Conservation (phyloP, 2,888 invertebrate genomes). For the Aromia moschata region DNA sequence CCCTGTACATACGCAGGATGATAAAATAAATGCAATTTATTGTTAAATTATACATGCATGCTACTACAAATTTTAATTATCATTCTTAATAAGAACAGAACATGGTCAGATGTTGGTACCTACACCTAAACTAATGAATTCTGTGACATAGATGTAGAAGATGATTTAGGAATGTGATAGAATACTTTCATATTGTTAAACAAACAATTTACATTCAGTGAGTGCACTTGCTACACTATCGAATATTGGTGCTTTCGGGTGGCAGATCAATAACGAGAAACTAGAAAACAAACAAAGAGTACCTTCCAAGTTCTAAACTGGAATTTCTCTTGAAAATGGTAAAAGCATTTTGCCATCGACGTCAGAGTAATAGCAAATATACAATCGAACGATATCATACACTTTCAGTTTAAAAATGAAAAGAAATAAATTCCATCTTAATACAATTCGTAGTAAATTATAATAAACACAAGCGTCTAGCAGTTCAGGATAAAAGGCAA, state of each 20-base stretch:
- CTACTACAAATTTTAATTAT: too few species aligned
- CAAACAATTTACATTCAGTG: constrained; percentile 12
- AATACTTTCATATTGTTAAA: constrained; percentile 1
- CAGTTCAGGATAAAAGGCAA: constrained; percentile 25
- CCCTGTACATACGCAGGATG: too few species aligned
- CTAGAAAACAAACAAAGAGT: constrained; percentile 37
- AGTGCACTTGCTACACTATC: constrained; percentile 11
- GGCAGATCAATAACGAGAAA: constrained; percentile 31
- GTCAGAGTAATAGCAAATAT: constrained; percentile 45
- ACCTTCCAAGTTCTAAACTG: constrained; percentile 30
- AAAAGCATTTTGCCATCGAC: constrained; percentile 54
- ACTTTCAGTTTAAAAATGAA: constrained; percentile 16
- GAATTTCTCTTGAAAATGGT: constrained; percentile 46
- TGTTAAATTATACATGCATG: too few species aligned
- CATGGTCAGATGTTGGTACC: too few species aligned
- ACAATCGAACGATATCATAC: constrained; percentile 32
- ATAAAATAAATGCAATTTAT: too few species aligned
- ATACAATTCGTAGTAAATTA: constrained; percentile 11
- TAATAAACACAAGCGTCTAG: constrained; percentile 5
- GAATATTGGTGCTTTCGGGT: constrained; percentile 22
- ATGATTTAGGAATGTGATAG: background rate
- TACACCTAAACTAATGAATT: too few species aligned
- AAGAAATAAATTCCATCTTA: constrained; percentile 5
- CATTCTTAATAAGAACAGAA: too few species aligned
- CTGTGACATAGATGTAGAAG: constrained; percentile 11